Evolutionary conservation across 2,797 vertebrate species (phyloP), one percentile per base, ranked within the genome.

Genomic region (Phataginus tetradactyla): DNA sequence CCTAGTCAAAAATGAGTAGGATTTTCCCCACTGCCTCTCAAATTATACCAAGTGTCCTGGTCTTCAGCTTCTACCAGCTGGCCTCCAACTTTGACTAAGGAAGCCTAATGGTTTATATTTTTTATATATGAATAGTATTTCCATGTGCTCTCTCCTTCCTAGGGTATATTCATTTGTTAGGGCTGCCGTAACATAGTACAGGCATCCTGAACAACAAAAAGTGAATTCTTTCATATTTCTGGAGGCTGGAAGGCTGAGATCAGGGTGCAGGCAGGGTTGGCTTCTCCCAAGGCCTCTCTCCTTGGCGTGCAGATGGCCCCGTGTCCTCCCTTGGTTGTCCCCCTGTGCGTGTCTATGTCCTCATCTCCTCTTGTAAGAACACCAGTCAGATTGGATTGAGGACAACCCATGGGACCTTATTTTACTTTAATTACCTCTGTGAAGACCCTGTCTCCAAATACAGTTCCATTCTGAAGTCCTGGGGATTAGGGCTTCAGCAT

Each of bases 271-370:
- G 8, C 1, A 7, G 14, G 18, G 14, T 17, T n/a, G 51, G 2
- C 14, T 61, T 4, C 42, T 29, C 51, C 55, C 1, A 4, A 32
- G 45, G 34, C 17, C 57, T 34, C 18, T 45, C 59, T 74, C 83
- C 72, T 71, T 13, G 2, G 2, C 1, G 0, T 63, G 2, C 10
- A 17, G 51, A 59, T 0, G 3, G 2, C 23, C 15, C 20, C 20
- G 0, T 25, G 69, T 25, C 21, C 59, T 34, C 59, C 29, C 0
- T 0, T 27, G 11, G 42, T 15, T 29, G 5, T 37, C 20, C 18
- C 14, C 45, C 9, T 42, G 37, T 1, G 7, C 4, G 2, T 13
- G 17, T 68, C 53, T 51, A 3, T 25, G 6, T 51, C 20, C 55
- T 45, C 10, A 59, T 25, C 27, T 55, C 29, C 68, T 79, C 57